Evolutionary conservation across 1,140 invertebrate species (phyloP), one percentile per base, ranked within the genome.

Genomic region (Gryon sp.): DNA sequence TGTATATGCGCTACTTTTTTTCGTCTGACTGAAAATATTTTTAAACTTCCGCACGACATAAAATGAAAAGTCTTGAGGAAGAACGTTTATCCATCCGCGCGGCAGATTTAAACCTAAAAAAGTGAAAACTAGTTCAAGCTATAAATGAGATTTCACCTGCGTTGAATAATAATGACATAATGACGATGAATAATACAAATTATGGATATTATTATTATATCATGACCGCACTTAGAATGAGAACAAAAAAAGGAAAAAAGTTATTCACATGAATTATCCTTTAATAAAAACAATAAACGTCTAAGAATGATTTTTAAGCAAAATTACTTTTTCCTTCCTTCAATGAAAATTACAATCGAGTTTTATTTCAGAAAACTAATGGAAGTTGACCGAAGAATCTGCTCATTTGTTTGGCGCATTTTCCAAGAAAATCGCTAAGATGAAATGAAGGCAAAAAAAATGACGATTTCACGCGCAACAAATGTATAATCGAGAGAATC

Each of bases 41-140:
- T 45, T 34, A 53, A 50, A 48, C 34, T n/a, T n/a, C n/a, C n/a
- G 22, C 0, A 0, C 11, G 22, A 5, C 19, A 20, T 34, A 20
- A 46, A 62, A 48, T 14, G 46, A 30, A 11, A 19, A 12, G 12
- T 15, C 19, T n/a, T n/a, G n/a, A n/a, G n/a, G n/a, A n/a, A n/a
- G n/a, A n/a, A n/a, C n/a, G n/a, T n/a, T n/a, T n/a, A 14, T 45
- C 15, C 48, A 12, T 22, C 11, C 45, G 43, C 43, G 36, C 24
- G 12, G 36, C n/a, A n/a, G n/a, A 65, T 65, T 45, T n/a, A 8
- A 46, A 7, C 38, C 40, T 40, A 48, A 66, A 68, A 68, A 68
- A 68, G 32, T 57, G 63, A 68, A 68, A 68, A 57, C 63, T 68
- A 68, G 63, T 57, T 48, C 63, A 57, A 48, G 40, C 41, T 38